These are phyloP conservation scores for Enchytraeus crypticus DNA, from an alignment of 2,888 invertebrate genomes.

Conservation along the genomic window DNA sequence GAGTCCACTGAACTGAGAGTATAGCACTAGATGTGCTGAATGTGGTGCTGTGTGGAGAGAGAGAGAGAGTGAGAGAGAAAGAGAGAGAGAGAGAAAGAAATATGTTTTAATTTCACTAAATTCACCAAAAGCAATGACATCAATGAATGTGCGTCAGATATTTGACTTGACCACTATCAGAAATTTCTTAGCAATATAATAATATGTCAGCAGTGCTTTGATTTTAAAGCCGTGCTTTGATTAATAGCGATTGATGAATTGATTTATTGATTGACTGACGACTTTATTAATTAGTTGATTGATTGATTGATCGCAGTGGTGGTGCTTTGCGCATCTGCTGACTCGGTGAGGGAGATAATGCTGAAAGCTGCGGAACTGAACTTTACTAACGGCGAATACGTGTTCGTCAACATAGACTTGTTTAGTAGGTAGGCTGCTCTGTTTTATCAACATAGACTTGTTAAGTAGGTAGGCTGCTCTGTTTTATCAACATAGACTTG, in stretches of 20 bases:
- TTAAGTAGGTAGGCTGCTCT: slow-evolving; percentile 97
- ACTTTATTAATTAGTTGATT: no score
- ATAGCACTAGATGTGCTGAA: no score
- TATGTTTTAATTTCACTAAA: not conserved
- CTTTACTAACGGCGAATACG: slow-evolving; percentile 60
- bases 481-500: slow-evolving; percentile 90
- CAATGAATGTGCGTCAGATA: not conserved
- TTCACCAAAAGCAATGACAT: not conserved
- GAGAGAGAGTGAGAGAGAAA: not conserved
- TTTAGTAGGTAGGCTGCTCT: slow-evolving; percentile 97
- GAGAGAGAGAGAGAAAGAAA: not conserved
- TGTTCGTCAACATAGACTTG: slow-evolving; percentile 85
- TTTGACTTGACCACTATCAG: no score
- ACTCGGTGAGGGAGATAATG: slow-evolving; percentile 81
- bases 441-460: slow-evolving; percentile 90
- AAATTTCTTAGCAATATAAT: no score
- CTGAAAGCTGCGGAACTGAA: slow-evolving; percentile 85
- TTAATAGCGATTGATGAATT: no score
- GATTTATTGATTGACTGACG: no score
- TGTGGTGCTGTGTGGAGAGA: no score
- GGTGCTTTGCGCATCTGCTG: slow-evolving; percentile 82
- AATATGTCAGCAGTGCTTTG: no score
- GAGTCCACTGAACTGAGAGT: no score
- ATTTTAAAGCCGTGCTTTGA: no score
- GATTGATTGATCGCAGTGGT: slow-evolving; percentile 87